Evolutionary conservation across 1,140 invertebrate genomes (phyloP), one percentile per base, ranked within the genome.

Genomic region (Amyelois transitella): DNA sequence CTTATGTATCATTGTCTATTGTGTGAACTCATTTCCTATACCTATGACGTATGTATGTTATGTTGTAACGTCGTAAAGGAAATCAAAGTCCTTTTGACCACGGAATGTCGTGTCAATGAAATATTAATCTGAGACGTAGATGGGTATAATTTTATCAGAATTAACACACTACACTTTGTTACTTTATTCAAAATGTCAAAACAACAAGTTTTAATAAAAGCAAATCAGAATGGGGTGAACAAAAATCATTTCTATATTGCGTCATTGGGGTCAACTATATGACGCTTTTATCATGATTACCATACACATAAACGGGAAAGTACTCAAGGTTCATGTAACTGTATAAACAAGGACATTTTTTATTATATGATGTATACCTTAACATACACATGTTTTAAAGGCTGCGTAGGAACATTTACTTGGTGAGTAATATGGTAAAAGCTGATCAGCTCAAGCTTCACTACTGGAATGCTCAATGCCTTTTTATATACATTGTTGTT

Each of bases 51-150:
- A n/a, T 8, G 25, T 8, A 10, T 28, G 25, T 24, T 24, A n/a
- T n/a, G n/a, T n/a, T n/a, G n/a, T n/a, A n/a, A n/a, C n/a, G n/a
- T n/a, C n/a, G n/a, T n/a, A n/a, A 20, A 48, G 18, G 21, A n/a
- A 48, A 2, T n/a, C 50, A 43, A 52, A 52, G 50, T 21, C 25
- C 17, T 52, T 43, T 52, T 43, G 48, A n/a, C 18, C 43, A 53
- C 22, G 45, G 45, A 53, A 22, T 18, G 44, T 49, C 17, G 22
- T 28, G 51, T 51, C n/a, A 18, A 20, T 47, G 43, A 6, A 32
- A 58, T 47, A 43, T 18, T 10, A 22, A 48, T 49, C 20, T 61
- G 20, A 32, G 10, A 32, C 59, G 59, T 61, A 61, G 25, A 44
- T 51, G 59, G 59, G 56, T 61, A 52, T 53, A 51, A 44, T 49